Base-by-base conservation (phyloP, 2,797 vertebrate genomes). In the Pithecia hirsuta region DNA sequence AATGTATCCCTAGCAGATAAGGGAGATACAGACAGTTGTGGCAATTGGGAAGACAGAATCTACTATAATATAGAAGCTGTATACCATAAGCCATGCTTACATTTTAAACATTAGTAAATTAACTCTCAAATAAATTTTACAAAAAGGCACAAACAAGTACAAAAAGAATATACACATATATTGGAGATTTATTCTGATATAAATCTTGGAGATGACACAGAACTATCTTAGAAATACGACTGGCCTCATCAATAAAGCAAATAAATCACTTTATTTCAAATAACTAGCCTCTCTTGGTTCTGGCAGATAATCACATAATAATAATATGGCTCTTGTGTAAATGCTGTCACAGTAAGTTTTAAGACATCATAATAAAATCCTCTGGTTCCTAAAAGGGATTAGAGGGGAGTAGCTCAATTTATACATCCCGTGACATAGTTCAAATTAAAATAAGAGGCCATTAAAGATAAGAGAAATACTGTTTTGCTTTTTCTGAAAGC, bases 261-360 rank as follows among this genome's bases (percentile, higher is more conserved):
- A 96, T 1, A 64, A 92, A 78, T n/a, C 36, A 87, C n/a, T 89
- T 86, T 95, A n/a, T 84, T 97, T 95, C 52, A 52, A 89, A 57
- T 86, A 95, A 93, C 14, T 81, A 82, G 57, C 87, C 22, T 86
- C 13, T 94, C 48, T 76, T 44, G 11, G 24, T 55, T 36, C 39
- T 93, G 8, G n/a, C 87, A 24, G 22, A 80, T 83, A 86, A 57
- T 3, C 33, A 76, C n/a, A 87, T 52, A 39, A 79, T 59, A 89
- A 80, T 55, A 76, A 91, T 17, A 75, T 9, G 78, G 22, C 30
- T 78, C 4, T 70, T 46, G 70, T 22, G 30, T 52, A 96, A 97
- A 85, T 87, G 46, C 24, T 82, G 28, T 82, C 67, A 86, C 19
- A 75, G 12, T 59, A 78, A 75, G 14, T 92, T 92, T 86, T 83